Conservation (phyloP, 2,888 invertebrate genomes). For the Hofmannophila pseudospretella region DNA sequence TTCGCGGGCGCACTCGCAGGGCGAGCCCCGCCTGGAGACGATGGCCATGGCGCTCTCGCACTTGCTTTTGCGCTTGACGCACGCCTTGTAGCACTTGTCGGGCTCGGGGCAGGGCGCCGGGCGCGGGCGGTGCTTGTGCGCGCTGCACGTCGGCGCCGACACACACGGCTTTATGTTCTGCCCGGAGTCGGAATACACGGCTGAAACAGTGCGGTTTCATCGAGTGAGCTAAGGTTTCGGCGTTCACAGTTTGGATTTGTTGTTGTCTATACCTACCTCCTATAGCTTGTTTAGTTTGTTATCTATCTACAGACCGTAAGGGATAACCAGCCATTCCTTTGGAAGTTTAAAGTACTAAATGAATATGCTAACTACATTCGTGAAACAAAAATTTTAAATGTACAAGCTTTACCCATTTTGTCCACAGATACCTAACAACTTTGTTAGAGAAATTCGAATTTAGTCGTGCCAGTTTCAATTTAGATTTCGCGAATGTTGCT, state of each 20-base stretch:
- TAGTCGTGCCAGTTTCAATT: too few species aligned
- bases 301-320: too few species aligned
- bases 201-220: conserved; percentile 2
- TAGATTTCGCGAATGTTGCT: too few species aligned
- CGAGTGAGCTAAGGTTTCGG: background rate
- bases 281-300: too few species aligned
- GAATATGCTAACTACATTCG: too few species aligned
- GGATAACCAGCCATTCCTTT: too few species aligned
- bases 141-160: conserved; percentile 56
- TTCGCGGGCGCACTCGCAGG: conserved; percentile 45
- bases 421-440: too few species aligned
- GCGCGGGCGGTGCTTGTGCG: conserved; percentile 53
- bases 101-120: conserved; percentile 56
- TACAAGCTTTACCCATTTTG: too few species aligned
- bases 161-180: conserved; percentile 49
- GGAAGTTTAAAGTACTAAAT: too few species aligned
- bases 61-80: conserved; percentile 42
- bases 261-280: background rate
- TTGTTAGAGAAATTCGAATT: too few species aligned
- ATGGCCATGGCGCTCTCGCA: conserved; percentile 56
- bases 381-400: too few species aligned
- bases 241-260: background rate
- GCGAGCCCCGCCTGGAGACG: conserved; percentile 36
- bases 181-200: background rate
- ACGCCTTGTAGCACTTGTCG: conserved; percentile 53